A percentile compares a stretch with the other conserved stretches of the same genome.
Conservation (phyloP, 2,888 invertebrate species). For the Ferdinandea cuprea region DNA sequence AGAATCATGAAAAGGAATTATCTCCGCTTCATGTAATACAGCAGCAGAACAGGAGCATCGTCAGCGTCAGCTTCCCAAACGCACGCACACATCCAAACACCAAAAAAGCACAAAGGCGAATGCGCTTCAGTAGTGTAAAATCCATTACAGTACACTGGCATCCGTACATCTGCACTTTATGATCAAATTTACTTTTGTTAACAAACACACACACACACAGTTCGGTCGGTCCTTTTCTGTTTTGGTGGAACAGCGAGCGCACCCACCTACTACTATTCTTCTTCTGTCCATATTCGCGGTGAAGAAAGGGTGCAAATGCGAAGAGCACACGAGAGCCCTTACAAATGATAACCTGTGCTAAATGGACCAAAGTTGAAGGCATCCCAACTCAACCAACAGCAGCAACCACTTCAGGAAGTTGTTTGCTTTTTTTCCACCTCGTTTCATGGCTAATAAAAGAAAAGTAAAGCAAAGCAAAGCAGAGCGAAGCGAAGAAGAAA, state of each 20-base stretch:
- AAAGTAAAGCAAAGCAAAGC: no score
- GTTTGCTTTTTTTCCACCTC: conserved; percentile 24
- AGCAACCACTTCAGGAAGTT: conserved; percentile 47
- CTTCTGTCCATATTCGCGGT: no score
- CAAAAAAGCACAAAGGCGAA: background rate
- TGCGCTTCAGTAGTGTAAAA: conserved; percentile 52
- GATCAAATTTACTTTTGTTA: conserved; percentile 71
- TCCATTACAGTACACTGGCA: conserved; percentile 57
- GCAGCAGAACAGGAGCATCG: conserved; percentile 21
- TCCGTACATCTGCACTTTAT: conserved; percentile 73
- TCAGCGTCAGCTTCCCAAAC: conserved; percentile 41
- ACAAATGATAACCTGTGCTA: conserved; percentile 68
- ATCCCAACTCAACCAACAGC: conserved; percentile 22
- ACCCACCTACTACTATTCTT: conserved; percentile 5
- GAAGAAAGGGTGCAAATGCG: conserved; percentile 51
- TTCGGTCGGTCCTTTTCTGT: no score
- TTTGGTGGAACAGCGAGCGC: background rate
- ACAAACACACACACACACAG: conserved; percentile 54
- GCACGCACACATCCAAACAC: conserved; percentile 24
- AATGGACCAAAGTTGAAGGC: conserved; percentile 64
- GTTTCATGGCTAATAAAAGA: conserved; percentile 32
- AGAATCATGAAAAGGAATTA: conserved; percentile 81
- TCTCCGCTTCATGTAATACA: conserved; percentile 79
- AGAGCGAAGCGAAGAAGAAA: conserved; percentile 16
- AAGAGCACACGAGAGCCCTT: conserved; percentile 43